These are phyloP conservation scores for Falco concolor DNA, from an alignment of 2,797 vertebrate genomes.

Conservation along the genomic window DNA sequence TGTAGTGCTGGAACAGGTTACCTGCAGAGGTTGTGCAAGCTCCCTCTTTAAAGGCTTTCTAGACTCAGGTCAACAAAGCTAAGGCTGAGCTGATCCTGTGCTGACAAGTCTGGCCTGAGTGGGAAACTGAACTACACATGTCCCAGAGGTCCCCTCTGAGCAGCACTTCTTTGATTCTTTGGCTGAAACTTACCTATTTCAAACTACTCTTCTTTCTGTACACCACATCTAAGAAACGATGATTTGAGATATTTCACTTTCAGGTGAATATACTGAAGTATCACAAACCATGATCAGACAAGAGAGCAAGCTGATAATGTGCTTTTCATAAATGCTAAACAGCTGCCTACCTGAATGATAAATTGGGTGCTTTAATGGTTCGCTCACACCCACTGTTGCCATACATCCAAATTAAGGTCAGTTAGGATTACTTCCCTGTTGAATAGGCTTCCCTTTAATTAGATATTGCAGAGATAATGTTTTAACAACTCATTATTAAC, in stretches of 20 bases:
- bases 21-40: background rate
- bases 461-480: background rate
- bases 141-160: accelerated
- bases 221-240: background rate
- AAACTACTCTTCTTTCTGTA: background rate
- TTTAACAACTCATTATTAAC: background rate
- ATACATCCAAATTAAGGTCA: background rate
- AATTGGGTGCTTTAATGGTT: background rate
- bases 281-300: background rate
- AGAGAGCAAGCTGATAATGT: background rate
- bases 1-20: background rate
- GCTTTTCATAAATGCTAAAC: background rate
- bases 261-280: background rate
- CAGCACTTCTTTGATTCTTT: background rate
- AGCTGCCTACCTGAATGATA: background rate
- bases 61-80: background rate
- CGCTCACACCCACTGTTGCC: background rate
- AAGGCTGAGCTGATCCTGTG: background rate
- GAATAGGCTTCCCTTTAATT: background rate
- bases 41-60: background rate
- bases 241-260: background rate
- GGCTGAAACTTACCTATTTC: background rate
- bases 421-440: background rate
- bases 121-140: background rate
- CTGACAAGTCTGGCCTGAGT: background rate